Conservation (phyloP, 2,888 invertebrate species). For the Galerucella nymphaeae region DNA sequence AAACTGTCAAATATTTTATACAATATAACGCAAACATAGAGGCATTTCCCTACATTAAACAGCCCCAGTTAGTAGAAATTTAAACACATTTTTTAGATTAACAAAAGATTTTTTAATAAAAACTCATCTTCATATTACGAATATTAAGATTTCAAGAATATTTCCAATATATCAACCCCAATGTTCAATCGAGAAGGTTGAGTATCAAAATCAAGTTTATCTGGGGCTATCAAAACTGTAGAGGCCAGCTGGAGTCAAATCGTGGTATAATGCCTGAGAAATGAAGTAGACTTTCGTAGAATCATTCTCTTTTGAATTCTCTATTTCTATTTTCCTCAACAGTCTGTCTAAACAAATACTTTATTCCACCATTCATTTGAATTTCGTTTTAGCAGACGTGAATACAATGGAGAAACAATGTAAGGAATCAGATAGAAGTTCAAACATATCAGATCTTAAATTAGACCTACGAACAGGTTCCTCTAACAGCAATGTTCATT, state of each 20-base stretch:
- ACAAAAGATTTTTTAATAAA: too few relatives aligned
- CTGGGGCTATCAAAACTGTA: too few relatives aligned
- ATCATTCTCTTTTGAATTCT: neutral
- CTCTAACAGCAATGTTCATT: conserved; percentile 76
- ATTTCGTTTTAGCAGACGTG: conserved; percentile 62
- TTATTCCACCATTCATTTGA: conserved; percentile 19
- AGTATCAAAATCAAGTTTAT: too few relatives aligned
- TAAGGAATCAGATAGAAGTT: conserved; percentile 88
- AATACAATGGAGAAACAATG: conserved; percentile 71
- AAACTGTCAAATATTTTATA: neutral
- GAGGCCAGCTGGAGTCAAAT: too few relatives aligned
- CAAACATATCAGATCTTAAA: conserved; percentile 92
- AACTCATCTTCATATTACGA: too few relatives aligned
- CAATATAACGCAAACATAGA: neutral
- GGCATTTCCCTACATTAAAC: neutral
- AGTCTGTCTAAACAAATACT: neutral
- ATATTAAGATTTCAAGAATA: too few relatives aligned
- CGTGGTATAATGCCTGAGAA: too few relatives aligned
- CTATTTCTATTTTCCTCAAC: neutral
- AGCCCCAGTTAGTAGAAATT: too few relatives aligned
- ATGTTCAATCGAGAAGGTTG: too few relatives aligned
- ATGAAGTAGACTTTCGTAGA: too few relatives aligned
- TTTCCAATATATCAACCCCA: too few relatives aligned
- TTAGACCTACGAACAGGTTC: conserved; percentile 87
- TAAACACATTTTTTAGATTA: too few relatives aligned